Conservation (phyloP, 2,888 invertebrate species). For the Dryomyza anilis region DNA sequence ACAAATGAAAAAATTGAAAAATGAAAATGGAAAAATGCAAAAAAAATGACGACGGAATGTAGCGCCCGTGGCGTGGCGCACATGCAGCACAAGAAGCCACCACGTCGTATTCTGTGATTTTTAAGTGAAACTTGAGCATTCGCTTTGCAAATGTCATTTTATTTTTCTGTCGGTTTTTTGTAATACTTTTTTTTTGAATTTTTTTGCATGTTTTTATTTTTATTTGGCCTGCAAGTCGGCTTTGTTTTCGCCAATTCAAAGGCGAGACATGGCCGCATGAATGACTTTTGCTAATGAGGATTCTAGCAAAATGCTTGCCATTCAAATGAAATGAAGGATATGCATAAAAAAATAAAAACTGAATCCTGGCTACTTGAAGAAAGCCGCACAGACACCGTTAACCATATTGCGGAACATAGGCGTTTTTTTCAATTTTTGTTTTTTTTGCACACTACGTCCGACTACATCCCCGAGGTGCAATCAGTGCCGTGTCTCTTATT, state of each 20-base stretch:
- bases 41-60: not conserved
- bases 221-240: conserved; percentile 15
- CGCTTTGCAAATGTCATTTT: conserved; percentile 18
- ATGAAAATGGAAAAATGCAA: not conserved
- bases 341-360: not conserved
- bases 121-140: conserved; percentile 23
- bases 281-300: conserved; percentile 25
- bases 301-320: conserved; percentile 9
- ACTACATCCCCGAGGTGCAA: conserved; percentile 15
- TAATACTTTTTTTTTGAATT: no score
- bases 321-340: not conserved
- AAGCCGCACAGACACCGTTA: not conserved
- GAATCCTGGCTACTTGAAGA: not conserved
- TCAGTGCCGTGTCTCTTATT: conserved; percentile 24
- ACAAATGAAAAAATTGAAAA: conserved; percentile 4
- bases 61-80: not conserved
- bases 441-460: not conserved
- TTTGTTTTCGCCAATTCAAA: conserved; percentile 24
- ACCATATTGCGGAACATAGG: not conserved
- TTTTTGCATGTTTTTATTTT: conserved; percentile 1
- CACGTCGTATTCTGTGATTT: not conserved
- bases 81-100: conserved; percentile 12
- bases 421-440: not conserved
- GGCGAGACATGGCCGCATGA: conserved; percentile 21
- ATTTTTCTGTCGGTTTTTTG: no score